A percentile compares a stretch with the other conserved stretches of the same genome.
These are phyloP conservation scores for Anadara kagoshimensis DNA, from an alignment of 1,140 invertebrate genomes.

Conservation along the genomic window DNA sequence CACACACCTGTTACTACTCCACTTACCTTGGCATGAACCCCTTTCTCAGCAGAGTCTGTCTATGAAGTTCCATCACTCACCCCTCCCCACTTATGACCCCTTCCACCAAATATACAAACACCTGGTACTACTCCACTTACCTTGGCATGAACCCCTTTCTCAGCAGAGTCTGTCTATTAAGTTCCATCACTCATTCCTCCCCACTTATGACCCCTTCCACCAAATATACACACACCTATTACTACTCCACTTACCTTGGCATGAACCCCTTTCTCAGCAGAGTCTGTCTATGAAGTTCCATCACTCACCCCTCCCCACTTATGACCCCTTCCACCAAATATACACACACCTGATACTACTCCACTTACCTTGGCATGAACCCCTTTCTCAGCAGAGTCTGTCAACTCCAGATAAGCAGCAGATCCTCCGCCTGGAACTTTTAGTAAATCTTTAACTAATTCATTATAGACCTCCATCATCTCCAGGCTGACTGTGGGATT, in stretches of 20 bases:
- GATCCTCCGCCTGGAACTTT: conserved; percentile 36
- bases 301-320: background rate
- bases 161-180: background rate
- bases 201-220: background rate
- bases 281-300: background rate
- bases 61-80: no score
- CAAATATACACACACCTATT: no score
- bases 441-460: conserved; percentile 59
- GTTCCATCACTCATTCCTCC: background rate
- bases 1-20: no score
- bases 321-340: background rate
- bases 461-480: conserved; percentile 65
- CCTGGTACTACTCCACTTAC: background rate
- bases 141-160: background rate
- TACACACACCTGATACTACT: background rate
- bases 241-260: background rate
- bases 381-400: conserved; percentile 60
- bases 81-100: no score
- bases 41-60: no score
- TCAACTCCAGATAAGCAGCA: conserved; percentile 48
- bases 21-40: no score
- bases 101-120: no score
- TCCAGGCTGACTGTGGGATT: conserved; percentile 51
- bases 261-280: background rate
- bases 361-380: conserved; percentile 52